Conservation (phyloP, 2,113 vertebrate genomes). For the Cheirogaleus medius region DNA sequence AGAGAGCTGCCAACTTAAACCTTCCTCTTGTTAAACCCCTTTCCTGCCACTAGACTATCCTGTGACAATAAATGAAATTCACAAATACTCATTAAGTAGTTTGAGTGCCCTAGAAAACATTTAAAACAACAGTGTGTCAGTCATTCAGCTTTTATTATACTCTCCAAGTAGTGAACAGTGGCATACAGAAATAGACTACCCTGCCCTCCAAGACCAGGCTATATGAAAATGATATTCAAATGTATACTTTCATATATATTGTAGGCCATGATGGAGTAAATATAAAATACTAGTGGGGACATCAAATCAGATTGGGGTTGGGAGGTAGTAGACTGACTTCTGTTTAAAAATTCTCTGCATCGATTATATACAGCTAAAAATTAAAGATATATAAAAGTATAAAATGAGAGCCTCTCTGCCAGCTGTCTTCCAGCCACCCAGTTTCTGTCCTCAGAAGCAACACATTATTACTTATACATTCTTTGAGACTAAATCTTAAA, state of each 20-base stretch:
- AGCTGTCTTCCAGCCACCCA: background rate
- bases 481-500: constrained; percentile 19
- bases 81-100: background rate
- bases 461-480: background rate
- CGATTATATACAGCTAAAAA: constrained; percentile 26
- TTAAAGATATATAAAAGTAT: background rate
- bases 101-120: constrained; percentile 16
- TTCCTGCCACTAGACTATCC: background rate
- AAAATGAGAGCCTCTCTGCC: background rate
- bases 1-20: background rate
- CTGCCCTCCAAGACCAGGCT: background rate
- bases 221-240: background rate
- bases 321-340: background rate
- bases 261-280: background rate
- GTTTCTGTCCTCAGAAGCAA: constrained; percentile 29
- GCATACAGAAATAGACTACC: background rate
- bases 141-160: background rate
- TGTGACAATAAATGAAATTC: constrained; percentile 17
- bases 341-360: background rate
- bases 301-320: background rate
- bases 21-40: background rate
- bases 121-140: background rate
- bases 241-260: background rate
- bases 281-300: background rate
- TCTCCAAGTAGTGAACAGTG: background rate